phyloP scores from a whole-genome alignment of 2,797 vertebrate genomes.

The Thamnophis elegans region DNA sequence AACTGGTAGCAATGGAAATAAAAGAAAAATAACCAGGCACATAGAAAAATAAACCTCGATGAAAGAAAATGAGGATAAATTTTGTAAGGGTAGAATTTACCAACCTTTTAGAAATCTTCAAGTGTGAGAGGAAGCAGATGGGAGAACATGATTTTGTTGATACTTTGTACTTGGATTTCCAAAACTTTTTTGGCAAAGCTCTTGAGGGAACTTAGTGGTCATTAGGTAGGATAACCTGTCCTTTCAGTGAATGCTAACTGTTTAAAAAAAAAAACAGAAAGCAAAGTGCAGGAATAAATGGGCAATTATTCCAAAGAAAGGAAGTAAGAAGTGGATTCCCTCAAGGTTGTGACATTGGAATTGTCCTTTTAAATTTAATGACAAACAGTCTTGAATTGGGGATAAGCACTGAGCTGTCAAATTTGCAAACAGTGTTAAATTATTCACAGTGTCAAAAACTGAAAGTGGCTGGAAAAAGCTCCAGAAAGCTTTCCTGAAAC shows the following conservation, averaged over 20 bases:
- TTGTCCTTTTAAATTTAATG: neutral
- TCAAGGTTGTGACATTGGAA: neutral
- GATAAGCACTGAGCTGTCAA: neutral
- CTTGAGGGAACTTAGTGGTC: neutral
- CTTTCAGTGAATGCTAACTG: neutral
- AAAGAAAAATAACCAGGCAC: neutral
- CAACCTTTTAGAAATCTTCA: neutral
- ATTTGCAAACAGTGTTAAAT: neutral
- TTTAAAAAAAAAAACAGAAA: neutral
- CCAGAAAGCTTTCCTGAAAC: neutral
- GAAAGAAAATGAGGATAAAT: neutral
- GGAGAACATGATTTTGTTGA: neutral
- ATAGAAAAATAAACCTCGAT: neutral
- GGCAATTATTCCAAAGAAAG: neutral
- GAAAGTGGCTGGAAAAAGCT: neutral
- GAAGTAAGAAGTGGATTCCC: neutral
- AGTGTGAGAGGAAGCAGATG: neutral
- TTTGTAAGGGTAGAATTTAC: neutral
- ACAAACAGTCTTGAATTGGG: neutral
- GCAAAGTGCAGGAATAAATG: neutral
- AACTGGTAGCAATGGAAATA: neutral
- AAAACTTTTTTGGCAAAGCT: neutral
- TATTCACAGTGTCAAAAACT: neutral
- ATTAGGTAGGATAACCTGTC: neutral
- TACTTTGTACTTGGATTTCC: neutral